These are phyloP conservation scores for Rhinolophus ferrumequinum DNA, from an alignment of 2,113 vertebrate genomes.

Conservation along the genomic window DNA sequence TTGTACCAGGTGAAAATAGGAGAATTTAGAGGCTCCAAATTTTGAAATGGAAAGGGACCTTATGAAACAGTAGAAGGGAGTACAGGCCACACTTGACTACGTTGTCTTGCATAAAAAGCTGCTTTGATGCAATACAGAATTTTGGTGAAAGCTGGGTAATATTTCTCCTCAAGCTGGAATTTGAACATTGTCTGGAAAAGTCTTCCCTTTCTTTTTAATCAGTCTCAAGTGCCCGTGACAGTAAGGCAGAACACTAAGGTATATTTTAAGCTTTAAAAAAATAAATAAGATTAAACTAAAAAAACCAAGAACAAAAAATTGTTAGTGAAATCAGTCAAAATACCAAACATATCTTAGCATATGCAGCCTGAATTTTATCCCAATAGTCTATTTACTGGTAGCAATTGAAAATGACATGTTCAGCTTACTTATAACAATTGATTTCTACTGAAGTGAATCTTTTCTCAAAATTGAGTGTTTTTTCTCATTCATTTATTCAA, in stretches of 20 bases:
- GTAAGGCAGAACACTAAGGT: not conserved
- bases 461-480: constrained; percentile 36
- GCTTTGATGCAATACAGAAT: not conserved
- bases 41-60: not conserved
- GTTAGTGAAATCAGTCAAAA: not conserved
- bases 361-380: not conserved
- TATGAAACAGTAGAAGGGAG: not conserved
- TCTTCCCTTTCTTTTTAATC: not conserved
- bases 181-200: not conserved
- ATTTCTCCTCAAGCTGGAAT: not conserved
- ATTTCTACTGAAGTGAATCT: not conserved
- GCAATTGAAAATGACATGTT: not conserved
- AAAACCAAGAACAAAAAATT: not conserved
- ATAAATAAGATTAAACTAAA: constrained; percentile 23
- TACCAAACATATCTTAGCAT: not conserved
- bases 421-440: not conserved
- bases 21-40: not conserved
- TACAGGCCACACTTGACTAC: not conserved
- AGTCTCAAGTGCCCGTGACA: not conserved
- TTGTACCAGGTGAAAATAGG: not conserved
- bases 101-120: not conserved
- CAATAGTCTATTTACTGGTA: not conserved
- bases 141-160: not conserved
- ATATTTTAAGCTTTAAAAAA: not conserved
- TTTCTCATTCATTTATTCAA: not conserved